These are phyloP conservation scores for Drosophila gunungcola DNA, from an alignment of 1,140 invertebrate genomes.

Conservation along the genomic window DNA sequence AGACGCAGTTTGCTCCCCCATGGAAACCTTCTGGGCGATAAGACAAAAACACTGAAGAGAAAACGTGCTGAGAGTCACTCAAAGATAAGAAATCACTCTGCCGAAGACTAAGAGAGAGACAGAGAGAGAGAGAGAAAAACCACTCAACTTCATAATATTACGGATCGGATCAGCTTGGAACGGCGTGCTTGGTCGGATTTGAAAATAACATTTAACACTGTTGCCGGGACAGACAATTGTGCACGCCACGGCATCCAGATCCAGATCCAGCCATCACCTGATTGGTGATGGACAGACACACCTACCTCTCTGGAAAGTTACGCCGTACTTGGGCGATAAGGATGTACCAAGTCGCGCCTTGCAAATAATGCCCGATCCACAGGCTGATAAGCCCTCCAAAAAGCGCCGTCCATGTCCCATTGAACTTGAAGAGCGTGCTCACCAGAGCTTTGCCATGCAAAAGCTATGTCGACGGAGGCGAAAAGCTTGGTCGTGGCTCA, in stretches of 20 bases:
- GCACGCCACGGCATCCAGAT: slow-evolving; percentile 30
- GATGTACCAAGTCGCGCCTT: slow-evolving; percentile 35
- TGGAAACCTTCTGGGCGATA: slow-evolving; percentile 43
- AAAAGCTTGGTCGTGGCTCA: slow-evolving; percentile 50
- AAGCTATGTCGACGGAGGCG: slow-evolving; percentile 40
- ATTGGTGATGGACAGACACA: slow-evolving; percentile 43
- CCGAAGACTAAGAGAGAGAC: slow-evolving; percentile 12
- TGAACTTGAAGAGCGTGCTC: slow-evolving; percentile 39
- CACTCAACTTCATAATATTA: slow-evolving; percentile 19
- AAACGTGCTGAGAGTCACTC: slow-evolving; percentile 2
- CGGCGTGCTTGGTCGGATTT: slow-evolving; percentile 26
- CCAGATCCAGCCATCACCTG: slow-evolving; percentile 36
- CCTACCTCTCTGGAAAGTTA: slow-evolving; percentile 56
- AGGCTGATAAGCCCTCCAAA: slow-evolving; percentile 46
- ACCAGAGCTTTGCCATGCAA: slow-evolving; percentile 31
- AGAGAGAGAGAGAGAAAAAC: too few species aligned
- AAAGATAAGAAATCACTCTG: slow-evolving; percentile 30
- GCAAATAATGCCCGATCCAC: slow-evolving; percentile 23
- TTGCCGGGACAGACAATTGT: slow-evolving; percentile 46
- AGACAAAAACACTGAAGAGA: slow-evolving; percentile 26
- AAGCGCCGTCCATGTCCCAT: slow-evolving; percentile 13
- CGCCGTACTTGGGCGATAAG: slow-evolving; percentile 50
- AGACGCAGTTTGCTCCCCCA: slow-evolving; percentile 53
- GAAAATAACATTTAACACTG: slow-evolving; percentile 25
- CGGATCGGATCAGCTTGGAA: slow-evolving; percentile 32